A percentile compares a stretch with the other conserved stretches of the same genome.
phyloP scores from a whole-genome alignment of 1,140 invertebrate species.

The Lamellibrachia luymesi region DNA sequence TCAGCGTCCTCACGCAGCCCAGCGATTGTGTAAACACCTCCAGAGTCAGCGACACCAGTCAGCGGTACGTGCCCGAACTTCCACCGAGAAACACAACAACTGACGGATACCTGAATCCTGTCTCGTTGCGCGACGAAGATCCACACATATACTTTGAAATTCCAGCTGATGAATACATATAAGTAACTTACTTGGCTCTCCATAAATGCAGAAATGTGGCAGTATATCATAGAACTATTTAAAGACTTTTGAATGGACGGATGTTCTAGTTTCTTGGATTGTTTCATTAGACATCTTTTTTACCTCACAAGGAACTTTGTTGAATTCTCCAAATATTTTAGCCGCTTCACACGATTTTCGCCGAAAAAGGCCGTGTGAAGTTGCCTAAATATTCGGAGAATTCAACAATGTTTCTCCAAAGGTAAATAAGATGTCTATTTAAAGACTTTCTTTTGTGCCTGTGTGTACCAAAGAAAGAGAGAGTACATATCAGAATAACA shows the following conservation, averaged over 20 bases:
- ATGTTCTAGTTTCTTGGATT: no score
- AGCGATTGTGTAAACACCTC: background rate
- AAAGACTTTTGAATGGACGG: background rate
- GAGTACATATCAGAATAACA: background rate
- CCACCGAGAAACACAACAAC: background rate
- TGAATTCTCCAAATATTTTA: no score
- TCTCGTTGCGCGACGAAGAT: slow-evolving; percentile 6
- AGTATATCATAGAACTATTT: background rate
- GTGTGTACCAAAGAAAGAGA: background rate
- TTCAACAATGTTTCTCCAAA: no score
- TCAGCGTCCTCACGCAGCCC: background rate
- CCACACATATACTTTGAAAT: slow-evolving; percentile 9
- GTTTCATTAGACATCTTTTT: no score
- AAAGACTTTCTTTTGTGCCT: background rate
- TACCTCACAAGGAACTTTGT: no score
- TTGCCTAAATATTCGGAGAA: no score
- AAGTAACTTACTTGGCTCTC: background rate
- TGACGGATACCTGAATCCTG: slow-evolving; percentile 12
- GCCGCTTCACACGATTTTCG: no score
- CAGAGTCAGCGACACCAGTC: background rate
- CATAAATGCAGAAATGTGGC: background rate
- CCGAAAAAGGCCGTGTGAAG: no score
- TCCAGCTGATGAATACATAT: background rate
- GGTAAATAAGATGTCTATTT: no score
- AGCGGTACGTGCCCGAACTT: slow-evolving; percentile 7